Percentiles rank a stretch among this genome's conserved stretches.
These are phyloP conservation scores for Pollenia amentaria DNA, from an alignment of 2,888 invertebrate species.

Conservation along the genomic window DNA sequence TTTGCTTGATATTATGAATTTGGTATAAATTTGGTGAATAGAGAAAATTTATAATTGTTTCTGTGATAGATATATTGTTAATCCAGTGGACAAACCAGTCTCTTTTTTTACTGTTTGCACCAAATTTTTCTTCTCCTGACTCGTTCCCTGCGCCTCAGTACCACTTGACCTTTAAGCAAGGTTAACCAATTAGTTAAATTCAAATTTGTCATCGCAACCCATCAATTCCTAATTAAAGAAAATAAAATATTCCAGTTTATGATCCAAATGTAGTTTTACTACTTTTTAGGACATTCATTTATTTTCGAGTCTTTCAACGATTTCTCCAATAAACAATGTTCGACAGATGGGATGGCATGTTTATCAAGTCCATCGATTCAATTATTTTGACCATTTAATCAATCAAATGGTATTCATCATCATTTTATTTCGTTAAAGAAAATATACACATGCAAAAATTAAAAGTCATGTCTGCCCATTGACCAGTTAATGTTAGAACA, in stretches of 20 bases:
- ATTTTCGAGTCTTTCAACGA: slow-evolving; percentile 29
- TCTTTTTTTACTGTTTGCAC: too few species aligned
- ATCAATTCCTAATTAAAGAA: background rate
- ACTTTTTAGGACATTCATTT: slow-evolving; percentile 11
- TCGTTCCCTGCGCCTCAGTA: too few species aligned
- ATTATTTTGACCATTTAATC: slow-evolving; percentile 70
- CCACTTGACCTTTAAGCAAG: background rate
- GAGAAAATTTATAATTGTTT: too few species aligned
- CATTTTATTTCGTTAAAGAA: slow-evolving; percentile 15
- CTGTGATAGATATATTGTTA: too few species aligned
- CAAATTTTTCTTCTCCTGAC: too few species aligned
- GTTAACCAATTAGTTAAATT: background rate
- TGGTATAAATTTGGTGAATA: too few species aligned
- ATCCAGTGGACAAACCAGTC: too few species aligned
- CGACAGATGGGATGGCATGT: slow-evolving; percentile 52
- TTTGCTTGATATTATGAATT: too few species aligned
- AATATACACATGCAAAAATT: slow-evolving; percentile 62
- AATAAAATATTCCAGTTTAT: background rate
- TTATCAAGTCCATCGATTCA: slow-evolving; percentile 63
- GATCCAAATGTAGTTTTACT: slow-evolving; percentile 34
- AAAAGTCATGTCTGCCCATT: slow-evolving; percentile 67
- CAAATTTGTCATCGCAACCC: background rate
- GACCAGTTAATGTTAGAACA: slow-evolving; percentile 67
- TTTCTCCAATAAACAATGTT: slow-evolving; percentile 30
- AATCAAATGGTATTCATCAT: slow-evolving; percentile 64